Evolutionary conservation across 2,888 invertebrate genomes (phyloP), one percentile per base, ranked within the genome.

Genomic region (Erebia ligea): DNA sequence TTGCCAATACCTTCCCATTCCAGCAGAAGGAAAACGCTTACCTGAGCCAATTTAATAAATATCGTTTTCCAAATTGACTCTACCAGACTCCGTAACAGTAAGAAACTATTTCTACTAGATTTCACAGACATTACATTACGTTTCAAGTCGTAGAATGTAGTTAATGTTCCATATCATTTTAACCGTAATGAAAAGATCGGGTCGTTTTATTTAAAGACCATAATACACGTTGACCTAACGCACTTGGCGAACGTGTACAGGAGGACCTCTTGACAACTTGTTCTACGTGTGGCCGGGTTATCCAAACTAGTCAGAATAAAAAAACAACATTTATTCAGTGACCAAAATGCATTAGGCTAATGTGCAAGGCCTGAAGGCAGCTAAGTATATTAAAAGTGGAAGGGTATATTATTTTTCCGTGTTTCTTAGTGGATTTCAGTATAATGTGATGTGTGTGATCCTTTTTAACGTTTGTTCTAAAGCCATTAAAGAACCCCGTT

Each of bases 401-500:
- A 42, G 42, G 42, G 10, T 40, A 8, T 40, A 40, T 40, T 40
- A 40, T 40, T 42, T 52, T 52, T 25, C 5, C 8, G 52, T 54
- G 52, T 17, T 54, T 8, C 52, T 54, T 19, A 17, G 52, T 6
- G 17, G 42, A 42, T 11, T 42, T 42, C 9, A 34, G 34, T 25
- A 34, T 2, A 15, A 58, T 61, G 42, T 61, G 61, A 42, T n/a
- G n/a, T n/a, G n/a, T n/a, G n/a, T n/a, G 61, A 61, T 17, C 61
- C 19, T 5, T 19, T 1, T 19, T 9, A 65, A 8, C 40, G 40
- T 65, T 65, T 54, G 54, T 54, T 42, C 40, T 56, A 56, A 56
- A 65, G 42, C 54, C 65, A 58, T 66, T 67, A 45, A 58, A 67
- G n/a, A 48, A 17, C 48, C 17, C 54, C 17, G 57, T 63, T 63